Percentiles rank a stretch among this genome's conserved stretches.
These are phyloP conservation scores for Scarus forsteni DNA, from an alignment of 2,797 vertebrate genomes.

Conservation along the genomic window DNA sequence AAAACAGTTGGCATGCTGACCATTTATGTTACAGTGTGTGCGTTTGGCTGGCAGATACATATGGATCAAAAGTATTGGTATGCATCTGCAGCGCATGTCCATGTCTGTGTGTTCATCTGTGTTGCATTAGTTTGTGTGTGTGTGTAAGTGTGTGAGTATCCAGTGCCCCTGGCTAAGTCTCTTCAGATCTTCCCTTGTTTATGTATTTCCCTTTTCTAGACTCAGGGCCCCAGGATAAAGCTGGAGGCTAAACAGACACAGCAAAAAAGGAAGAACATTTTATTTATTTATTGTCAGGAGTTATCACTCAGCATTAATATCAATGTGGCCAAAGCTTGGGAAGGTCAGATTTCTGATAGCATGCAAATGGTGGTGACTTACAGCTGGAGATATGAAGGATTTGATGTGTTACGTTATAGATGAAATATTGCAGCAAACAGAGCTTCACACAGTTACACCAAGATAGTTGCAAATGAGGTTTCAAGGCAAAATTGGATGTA, in stretches of 20 bases:
- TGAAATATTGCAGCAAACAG: background rate
- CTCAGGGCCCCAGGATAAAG: slow-evolving; percentile 87
- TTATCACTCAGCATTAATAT: slow-evolving; percentile 91
- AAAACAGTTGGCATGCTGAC: slow-evolving; percentile 84
- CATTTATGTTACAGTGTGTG: slow-evolving; percentile 74
- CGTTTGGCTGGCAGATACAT: slow-evolving; percentile 65
- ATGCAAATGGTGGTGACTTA: slow-evolving; percentile 32
- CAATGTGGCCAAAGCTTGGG: slow-evolving; percentile 89
- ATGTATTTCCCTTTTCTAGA: slow-evolving; percentile 76
- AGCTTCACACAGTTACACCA: too few species aligned
- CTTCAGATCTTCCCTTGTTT: slow-evolving; percentile 80
- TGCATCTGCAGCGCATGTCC: background rate
- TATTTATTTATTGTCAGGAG: slow-evolving; percentile 94
- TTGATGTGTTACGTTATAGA: slow-evolving; percentile 23
- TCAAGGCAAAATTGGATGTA: background rate
- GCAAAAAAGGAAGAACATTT: slow-evolving; percentile 85
- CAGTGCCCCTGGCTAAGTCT: slow-evolving; percentile 83
- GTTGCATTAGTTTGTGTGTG: background rate
- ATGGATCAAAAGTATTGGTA: background rate
- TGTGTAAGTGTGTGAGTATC: slow-evolving; percentile 21
- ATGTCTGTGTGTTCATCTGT: background rate
- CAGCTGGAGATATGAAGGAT: slow-evolving; percentile 13
- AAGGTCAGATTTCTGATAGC: slow-evolving; percentile 74
- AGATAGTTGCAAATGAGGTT: background rate
- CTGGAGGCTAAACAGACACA: slow-evolving; percentile 89